Evolutionary conservation across 2,888 invertebrate genomes (phyloP), one percentile per base, ranked within the genome.

Genomic region (Lepidonotus clava): DNA sequence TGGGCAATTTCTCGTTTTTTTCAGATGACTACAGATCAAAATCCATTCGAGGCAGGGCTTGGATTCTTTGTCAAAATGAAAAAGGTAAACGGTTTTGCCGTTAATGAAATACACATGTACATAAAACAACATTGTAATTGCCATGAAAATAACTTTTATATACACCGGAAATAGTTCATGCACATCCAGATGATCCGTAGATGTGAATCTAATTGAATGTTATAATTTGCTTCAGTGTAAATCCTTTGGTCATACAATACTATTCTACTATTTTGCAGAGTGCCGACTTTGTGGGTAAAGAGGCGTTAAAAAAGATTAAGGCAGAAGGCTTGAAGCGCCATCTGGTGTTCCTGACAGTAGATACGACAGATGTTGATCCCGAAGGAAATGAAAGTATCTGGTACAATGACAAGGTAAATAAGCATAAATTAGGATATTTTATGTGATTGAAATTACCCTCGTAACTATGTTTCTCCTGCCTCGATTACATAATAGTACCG

Each of bases 21-120:
- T 41, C 89, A 95, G 92, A 93, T 95, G 92, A 94, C 93, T 46
- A 89, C 93, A 53, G 95, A 95, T 89, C 93, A 92, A 21, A 94
- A 94, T 89, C 94, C 94, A 21, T 90, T 93, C 83, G 95, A 95
- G 90, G 94, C 94, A 41, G 95, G 95, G n/a, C 90, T 95, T 18
- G 92, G 91, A 71, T 87, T 89, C 51, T 93, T 94, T 87, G 90
- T 95, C 28, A 91, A 92, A 76, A 86, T 92, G 85, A 90, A 93
- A 18, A 94, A 94, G 89, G 92, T 92, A 86, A 76, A 8, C 53
- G 1, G 76, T 6, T 8, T 18, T 24, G 14, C 38, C 5, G 40
- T 24, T 1, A 38, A 80, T 46, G 46, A 46, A 46, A 11, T 46
- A 8, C 8, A 46, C 8, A 46, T 46, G 46, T 46, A 11, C 18